Evolutionary conservation across 2,113 vertebrate genomes (phyloP), one percentile per base, ranked within the genome.

Genomic region (Vulpes vulpes): DNA sequence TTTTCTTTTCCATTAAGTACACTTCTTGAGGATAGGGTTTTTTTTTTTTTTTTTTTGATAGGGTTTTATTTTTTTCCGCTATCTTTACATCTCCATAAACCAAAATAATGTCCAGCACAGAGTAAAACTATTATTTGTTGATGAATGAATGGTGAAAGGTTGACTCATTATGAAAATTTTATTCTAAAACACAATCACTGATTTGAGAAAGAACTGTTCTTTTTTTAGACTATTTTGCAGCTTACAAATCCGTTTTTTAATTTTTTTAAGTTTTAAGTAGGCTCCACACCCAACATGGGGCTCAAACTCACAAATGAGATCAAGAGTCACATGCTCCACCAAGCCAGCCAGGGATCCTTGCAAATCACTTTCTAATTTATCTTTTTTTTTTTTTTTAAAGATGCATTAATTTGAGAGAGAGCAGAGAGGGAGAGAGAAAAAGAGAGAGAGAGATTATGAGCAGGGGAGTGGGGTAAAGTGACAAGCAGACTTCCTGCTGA

Each of bases 1-100:
- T 73, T 96, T 89, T 35, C 30, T 83, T 82, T 87, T 53, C 25
- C n/a, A 90, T 84, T 87, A n/a, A 25, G 16, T 96, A 83, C 65
- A 17, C n/a, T 95, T 90, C 76, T 73, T 82, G 53, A 94, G 53
- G 15, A 79, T 20, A 78, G 64, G 11, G 20, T 74, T 69, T 64
- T 53, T n/a, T n/a, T n/a, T n/a, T n/a, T n/a, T n/a, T n/a, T n/a
- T n/a, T n/a, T n/a, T n/a, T n/a, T n/a, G 15, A 79, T 20, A 78
- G 64, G 11, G 20, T 74, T 69, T 64, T 53, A 14, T 15, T 49
- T 76, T 71, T 69, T 82, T 27, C 32, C 8, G 0, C 38, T 27
- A 49, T 83, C 30, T 82, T 95, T 94, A 30, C 43, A 94, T 38
- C 11, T 20, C 25, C 15, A 86, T 53, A 89, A 97, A 73, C 60